Percentiles rank a stretch among this genome's conserved stretches.
Evolutionary conservation across 2,113 vertebrate genomes (phyloP).

Genomic region (Entosphenus tridentatus): DNA sequence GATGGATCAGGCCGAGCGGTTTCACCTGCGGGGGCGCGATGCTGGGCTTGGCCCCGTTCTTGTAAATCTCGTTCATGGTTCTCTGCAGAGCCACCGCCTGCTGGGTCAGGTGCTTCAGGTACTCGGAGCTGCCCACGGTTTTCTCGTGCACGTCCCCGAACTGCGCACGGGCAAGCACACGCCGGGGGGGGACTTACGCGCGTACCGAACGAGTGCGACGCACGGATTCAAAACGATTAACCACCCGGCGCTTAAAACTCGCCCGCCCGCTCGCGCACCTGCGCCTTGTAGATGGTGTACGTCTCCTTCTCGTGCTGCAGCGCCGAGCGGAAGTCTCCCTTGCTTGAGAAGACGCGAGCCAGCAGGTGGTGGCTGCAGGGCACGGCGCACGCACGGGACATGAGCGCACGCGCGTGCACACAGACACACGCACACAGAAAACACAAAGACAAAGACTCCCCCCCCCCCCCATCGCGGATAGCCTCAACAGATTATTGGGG

Average conservation of each 20-base stretch:
- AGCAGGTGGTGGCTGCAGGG: constrained; percentile 68
- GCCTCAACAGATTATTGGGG: too few relatives aligned
- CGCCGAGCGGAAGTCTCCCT: constrained; percentile 83
- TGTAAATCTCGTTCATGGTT: constrained; percentile 99
- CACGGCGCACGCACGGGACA: too few relatives aligned
- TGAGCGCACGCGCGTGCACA: too few relatives aligned
- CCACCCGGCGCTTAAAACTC: too few relatives aligned
- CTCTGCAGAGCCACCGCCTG: constrained; percentile 90
- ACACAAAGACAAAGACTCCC: too few relatives aligned
- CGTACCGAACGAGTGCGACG: too few relatives aligned
- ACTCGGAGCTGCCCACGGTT: constrained; percentile 95
- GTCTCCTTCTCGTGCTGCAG: constrained; percentile 96
- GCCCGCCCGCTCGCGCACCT: constrained; percentile 26
- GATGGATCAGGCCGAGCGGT: too few relatives aligned
- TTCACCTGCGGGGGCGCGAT: constrained; percentile 76
- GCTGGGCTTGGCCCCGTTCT: constrained; percentile 76
- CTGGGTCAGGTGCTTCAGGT: constrained; percentile 91
- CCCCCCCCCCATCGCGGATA: too few relatives aligned
- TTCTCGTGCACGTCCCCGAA: constrained; percentile 87
- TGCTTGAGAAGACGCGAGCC: constrained; percentile 83
- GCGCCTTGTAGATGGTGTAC: constrained; percentile 93
- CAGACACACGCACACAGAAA: too few relatives aligned
- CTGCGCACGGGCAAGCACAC: constrained; percentile 19
- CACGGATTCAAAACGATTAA: too few relatives aligned
- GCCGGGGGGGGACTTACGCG: background rate